Conservation (phyloP, 2,113 vertebrate species). For the Accipiter cooperii region DNA sequence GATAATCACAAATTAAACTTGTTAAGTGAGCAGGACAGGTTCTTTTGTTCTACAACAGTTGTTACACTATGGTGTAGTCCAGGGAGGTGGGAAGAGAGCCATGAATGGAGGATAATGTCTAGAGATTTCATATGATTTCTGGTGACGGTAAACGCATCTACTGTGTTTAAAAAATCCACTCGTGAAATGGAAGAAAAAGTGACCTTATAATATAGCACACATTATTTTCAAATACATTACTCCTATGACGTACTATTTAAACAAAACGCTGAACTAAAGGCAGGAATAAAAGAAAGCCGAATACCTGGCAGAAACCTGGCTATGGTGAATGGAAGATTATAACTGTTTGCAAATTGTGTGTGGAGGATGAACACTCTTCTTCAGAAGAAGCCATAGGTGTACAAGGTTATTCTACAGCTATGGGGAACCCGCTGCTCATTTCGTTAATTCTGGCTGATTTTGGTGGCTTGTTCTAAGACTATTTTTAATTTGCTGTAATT, state of each 20-base stretch:
- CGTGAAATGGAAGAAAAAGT: neutral
- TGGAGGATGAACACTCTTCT: neutral
- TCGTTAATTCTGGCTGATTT: neutral
- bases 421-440: neutral
- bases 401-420: neutral
- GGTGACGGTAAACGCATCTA: neutral
- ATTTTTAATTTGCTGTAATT: neutral
- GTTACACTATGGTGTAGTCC: neutral
- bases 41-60: neutral
- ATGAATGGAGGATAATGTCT: neutral
- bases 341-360: neutral
- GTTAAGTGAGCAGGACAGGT: neutral
- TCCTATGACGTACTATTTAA: neutral
- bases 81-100: neutral
- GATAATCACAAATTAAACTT: neutral
- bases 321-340: neutral
- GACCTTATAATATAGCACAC: accelerated
- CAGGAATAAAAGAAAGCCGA: neutral
- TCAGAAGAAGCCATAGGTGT: neutral
- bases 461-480: neutral
- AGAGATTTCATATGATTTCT: neutral
- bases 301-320: neutral
- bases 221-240: neutral
- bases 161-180: neutral
- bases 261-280: neutral